Evolutionary conservation across 92 coral and sea anemone species (phyloP).

Genomic region (Galaxea fascicularis): DNA sequence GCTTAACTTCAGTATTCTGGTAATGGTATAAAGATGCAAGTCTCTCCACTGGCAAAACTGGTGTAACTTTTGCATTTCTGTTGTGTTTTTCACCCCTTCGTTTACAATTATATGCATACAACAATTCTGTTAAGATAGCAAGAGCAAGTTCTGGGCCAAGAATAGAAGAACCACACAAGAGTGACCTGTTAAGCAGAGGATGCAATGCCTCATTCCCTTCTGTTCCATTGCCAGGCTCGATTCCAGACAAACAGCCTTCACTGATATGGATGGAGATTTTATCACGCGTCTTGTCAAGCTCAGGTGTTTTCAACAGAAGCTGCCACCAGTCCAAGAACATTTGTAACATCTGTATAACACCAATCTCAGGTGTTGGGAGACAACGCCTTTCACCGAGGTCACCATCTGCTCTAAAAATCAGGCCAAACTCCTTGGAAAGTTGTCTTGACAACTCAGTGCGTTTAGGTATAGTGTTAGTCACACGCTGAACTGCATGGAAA

Average conservation of each 20-base stretch:
- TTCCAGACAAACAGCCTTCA: constrained; percentile 32
- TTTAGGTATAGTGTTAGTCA: constrained; percentile 30
- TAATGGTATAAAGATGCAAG: constrained; percentile 2
- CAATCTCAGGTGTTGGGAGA: constrained; percentile 8
- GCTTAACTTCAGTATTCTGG: too few relatives aligned
- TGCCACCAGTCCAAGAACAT: not conserved
- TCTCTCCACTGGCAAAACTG: constrained; percentile 2
- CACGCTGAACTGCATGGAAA: constrained; percentile 55
- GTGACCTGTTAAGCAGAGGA: constrained; percentile 12
- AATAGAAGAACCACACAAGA: constrained; percentile 29
- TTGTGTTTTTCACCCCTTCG: constrained; percentile 16
- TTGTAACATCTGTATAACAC: not conserved
- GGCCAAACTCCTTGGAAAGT: constrained; percentile 16
- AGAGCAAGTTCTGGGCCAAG: constrained; percentile 36
- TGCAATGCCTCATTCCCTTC: constrained; percentile 35
- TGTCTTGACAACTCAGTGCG: constrained; percentile 26
- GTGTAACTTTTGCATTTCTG: constrained; percentile 11
- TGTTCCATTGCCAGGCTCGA: constrained; percentile 29
- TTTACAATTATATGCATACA: not conserved
- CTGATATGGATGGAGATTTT: constrained; percentile 27
- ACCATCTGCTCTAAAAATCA: constrained; percentile 28
- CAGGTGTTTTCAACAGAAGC: not conserved
- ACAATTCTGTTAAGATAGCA: constrained; percentile 28
- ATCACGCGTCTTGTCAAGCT: not conserved
- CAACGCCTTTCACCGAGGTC: constrained; percentile 38